These are phyloP conservation scores for Laticauda colubrina DNA, from an alignment of 2,113 vertebrate genomes.

Conservation along the genomic window DNA sequence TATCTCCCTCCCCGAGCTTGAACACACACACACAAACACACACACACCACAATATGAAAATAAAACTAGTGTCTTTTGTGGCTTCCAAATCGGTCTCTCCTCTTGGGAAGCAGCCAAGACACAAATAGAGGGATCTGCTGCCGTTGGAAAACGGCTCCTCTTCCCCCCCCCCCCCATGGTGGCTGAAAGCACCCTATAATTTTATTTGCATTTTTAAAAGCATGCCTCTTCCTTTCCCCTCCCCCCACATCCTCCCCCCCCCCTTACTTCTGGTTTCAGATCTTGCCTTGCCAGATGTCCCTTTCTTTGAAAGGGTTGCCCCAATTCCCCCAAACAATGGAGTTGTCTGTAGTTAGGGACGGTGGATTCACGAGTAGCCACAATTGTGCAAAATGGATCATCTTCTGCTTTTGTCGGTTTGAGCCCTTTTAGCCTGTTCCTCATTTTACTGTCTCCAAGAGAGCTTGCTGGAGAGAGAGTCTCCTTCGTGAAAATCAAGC, in stretches of 20 bases:
- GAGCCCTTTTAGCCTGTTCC: background rate
- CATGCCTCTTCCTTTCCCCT: background rate
- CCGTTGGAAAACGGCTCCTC: background rate
- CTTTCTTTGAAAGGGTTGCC: background rate
- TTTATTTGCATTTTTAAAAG: background rate
- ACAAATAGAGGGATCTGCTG: background rate
- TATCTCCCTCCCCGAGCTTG: background rate
- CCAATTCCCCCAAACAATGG: background rate
- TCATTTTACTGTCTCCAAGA: background rate
- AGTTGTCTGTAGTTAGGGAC: background rate
- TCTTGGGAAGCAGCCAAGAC: background rate
- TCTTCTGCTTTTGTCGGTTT: background rate
- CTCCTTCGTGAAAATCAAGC: background rate
- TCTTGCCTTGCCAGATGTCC: conserved; percentile 14
- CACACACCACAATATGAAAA: too few species aligned
- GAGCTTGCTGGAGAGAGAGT: background rate
- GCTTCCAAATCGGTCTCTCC: background rate
- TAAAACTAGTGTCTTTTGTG: background rate
- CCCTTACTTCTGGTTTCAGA: background rate
- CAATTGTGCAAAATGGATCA: too few species aligned
- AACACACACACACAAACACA: background rate
- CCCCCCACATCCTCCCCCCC: background rate
- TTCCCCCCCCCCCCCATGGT: background rate
- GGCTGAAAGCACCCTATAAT: background rate
- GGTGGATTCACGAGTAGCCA: background rate